Evolutionary conservation across 2,797 vertebrate species (phyloP).

Genomic region (Streptopelia turtur): DNA sequence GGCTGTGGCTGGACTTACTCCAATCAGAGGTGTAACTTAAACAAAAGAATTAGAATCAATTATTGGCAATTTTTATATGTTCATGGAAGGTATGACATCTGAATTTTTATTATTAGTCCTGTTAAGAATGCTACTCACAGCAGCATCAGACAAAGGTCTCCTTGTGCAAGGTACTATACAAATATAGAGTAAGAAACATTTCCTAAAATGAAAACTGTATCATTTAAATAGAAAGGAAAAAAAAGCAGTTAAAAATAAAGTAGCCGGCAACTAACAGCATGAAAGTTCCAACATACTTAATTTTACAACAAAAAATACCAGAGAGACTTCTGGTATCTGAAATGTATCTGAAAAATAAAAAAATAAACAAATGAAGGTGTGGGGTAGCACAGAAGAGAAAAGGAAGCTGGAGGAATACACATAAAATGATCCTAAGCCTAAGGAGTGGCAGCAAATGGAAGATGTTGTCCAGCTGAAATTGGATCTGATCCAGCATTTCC

Average conservation of each 20-base stretch:
- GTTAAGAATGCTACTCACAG: neutral
- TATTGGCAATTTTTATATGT: neutral
- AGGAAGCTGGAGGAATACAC: neutral
- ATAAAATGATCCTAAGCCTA: neutral
- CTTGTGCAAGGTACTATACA: neutral
- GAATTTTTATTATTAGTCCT: neutral
- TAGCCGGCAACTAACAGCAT: neutral
- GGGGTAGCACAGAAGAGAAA: neutral
- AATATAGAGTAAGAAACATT: neutral
- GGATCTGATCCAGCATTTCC: neutral
- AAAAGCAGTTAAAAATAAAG: neutral
- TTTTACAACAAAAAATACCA: neutral
- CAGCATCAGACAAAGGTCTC: neutral
- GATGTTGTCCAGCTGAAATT: neutral
- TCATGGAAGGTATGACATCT: neutral
- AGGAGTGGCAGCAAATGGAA: neutral
- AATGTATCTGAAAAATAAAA: neutral
- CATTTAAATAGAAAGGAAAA: neutral
- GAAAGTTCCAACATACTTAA: neutral
- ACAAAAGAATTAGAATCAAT: neutral
- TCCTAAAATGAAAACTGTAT: neutral
- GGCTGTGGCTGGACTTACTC: constrained; percentile 85
- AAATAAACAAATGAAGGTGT: neutral
- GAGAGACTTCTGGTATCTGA: neutral
- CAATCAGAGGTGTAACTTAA: constrained; percentile 89